A percentile compares a stretch with the other conserved stretches of the same genome.
phyloP scores from a whole-genome alignment of 2,888 invertebrate species.

The Thumatha senex region DNA sequence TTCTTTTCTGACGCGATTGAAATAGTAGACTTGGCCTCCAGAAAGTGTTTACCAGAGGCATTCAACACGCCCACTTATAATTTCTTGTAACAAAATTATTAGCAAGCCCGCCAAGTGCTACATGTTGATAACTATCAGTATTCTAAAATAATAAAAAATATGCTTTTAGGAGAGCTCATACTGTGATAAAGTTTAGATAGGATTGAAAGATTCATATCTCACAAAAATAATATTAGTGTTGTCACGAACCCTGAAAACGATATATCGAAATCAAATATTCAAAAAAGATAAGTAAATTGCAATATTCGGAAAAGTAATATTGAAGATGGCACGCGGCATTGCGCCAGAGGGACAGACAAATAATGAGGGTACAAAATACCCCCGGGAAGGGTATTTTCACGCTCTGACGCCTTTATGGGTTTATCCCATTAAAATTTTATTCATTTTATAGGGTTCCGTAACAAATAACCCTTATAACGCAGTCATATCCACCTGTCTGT shows the following conservation, averaged over 20 bases:
- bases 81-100: no score
- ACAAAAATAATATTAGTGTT: constrained; percentile 16
- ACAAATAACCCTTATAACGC: no score
- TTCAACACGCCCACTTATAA: no score
- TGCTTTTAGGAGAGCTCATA: no score
- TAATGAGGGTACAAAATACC: constrained; percentile 56
- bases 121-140: no score
- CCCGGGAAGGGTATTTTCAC: constrained; percentile 51
- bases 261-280: constrained; percentile 48
- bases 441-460: constrained; percentile 36
- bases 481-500: no score
- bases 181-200: no score
- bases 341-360: constrained; percentile 49
- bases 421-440: constrained; percentile 63
- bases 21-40: no score
- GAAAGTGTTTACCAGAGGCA: no score
- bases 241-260: constrained; percentile 17
- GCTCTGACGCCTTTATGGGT: constrained; percentile 49
- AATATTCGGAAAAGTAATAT: constrained; percentile 50
- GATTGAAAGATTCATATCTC: background rate
- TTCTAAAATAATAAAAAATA: no score
- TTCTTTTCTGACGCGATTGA: no score
- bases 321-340: constrained; percentile 46
- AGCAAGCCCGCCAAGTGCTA: no score
- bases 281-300: constrained; percentile 47